phyloP scores from a whole-genome alignment of 2,888 invertebrate species.

The Tipula unca region DNA sequence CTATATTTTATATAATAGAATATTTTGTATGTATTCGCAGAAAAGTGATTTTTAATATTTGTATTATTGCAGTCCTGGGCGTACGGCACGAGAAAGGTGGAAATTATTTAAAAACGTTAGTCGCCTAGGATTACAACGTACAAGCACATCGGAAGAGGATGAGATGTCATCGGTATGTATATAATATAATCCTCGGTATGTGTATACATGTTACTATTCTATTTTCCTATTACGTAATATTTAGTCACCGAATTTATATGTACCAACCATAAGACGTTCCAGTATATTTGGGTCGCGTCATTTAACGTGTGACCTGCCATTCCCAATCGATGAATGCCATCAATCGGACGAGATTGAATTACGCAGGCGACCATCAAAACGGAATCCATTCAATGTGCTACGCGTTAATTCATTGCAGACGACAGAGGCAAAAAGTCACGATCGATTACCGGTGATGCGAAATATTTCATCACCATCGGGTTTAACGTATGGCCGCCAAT shows the following conservation, averaged over 20 bases:
- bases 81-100: constrained; percentile 47
- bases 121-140: constrained; percentile 36
- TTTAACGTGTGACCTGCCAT: constrained; percentile 52
- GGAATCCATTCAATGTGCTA: constrained; percentile 26
- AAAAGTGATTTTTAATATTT: constrained; percentile 18
- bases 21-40: not conserved
- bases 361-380: constrained; percentile 30
- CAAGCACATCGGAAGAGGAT: constrained; percentile 25
- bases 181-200: not conserved
- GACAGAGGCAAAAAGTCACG: constrained; percentile 26
- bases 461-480: constrained; percentile 45
- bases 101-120: constrained; percentile 39
- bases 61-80: constrained; percentile 28
- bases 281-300: constrained; percentile 49
- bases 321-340: constrained; percentile 51
- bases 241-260: constrained; percentile 37
- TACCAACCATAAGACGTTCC: constrained; percentile 44
- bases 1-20: not conserved
- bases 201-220: not conserved
- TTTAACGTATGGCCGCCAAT: constrained; percentile 15
- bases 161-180: constrained; percentile 28
- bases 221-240: constrained; percentile 20
- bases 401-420: constrained; percentile 39
- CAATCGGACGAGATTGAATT: constrained; percentile 42
- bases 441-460: constrained; percentile 41